A percentile compares a stretch with the other conserved stretches of the same genome.
These are phyloP conservation scores for Falco berigora DNA, from an alignment of 2,797 vertebrate genomes.

Conservation along the genomic window DNA sequence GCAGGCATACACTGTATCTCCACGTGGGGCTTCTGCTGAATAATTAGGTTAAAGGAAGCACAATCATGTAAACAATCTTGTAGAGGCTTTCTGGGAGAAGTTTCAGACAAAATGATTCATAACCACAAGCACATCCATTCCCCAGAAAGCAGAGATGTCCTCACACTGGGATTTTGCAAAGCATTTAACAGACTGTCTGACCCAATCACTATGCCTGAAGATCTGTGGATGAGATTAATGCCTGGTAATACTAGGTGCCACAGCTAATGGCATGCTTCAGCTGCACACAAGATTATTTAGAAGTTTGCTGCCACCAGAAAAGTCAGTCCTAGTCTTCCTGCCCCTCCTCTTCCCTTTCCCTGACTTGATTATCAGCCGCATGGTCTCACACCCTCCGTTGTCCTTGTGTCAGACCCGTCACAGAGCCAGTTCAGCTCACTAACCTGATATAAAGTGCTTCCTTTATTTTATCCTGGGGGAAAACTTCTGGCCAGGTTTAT, in stretches of 20 bases:
- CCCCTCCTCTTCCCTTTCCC: background rate
- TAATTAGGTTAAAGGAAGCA: constrained; percentile 11
- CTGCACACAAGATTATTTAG: background rate
- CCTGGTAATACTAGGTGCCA: background rate
- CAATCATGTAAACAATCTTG: background rate
- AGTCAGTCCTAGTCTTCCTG: background rate
- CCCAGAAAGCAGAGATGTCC: background rate
- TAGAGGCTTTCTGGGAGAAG: background rate
- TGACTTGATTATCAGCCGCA: background rate
- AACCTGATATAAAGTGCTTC: background rate
- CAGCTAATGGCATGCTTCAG: background rate
- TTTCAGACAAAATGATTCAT: background rate
- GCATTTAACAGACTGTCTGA: background rate
- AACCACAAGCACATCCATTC: background rate
- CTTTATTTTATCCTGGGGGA: background rate
- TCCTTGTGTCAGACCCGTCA: background rate
- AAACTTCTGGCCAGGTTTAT: background rate
- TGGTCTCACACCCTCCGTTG: background rate
- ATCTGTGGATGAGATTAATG: background rate
- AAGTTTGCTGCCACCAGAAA: background rate
- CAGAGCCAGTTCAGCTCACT: background rate
- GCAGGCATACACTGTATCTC: background rate
- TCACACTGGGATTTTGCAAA: background rate
- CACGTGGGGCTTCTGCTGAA: background rate
- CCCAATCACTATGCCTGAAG: background rate